These are phyloP conservation scores for Odontocerum albicorne DNA, from an alignment of 2,888 invertebrate genomes.

Conservation along the genomic window DNA sequence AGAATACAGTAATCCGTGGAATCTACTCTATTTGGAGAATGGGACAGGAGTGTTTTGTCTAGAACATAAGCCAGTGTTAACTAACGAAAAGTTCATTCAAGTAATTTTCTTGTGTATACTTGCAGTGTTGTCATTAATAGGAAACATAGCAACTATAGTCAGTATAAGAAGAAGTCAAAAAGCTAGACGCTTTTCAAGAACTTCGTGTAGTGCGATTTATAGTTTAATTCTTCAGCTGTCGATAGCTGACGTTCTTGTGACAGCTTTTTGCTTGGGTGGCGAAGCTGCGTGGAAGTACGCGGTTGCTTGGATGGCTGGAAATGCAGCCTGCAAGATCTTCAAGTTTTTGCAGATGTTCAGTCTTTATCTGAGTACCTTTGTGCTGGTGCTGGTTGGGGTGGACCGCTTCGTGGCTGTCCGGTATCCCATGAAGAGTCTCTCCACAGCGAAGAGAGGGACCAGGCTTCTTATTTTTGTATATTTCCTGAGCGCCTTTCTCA, in stretches of 20 bases:
- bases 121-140: constrained; percentile 72
- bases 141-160: constrained; percentile 75
- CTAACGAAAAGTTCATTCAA: constrained; percentile 63
- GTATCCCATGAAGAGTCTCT: constrained; percentile 74
- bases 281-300: constrained; percentile 81
- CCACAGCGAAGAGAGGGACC: constrained; percentile 67
- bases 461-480: constrained; percentile 71
- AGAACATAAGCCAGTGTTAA: constrained; percentile 70
- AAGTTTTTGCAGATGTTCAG: constrained; percentile 83
- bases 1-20: not conserved
- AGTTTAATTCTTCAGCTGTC: constrained; percentile 81
- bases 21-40: constrained; percentile 38
- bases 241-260: constrained; percentile 78
- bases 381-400: constrained; percentile 79
- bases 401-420: constrained; percentile 81
- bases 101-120: constrained; percentile 69
- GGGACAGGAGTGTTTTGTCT: constrained; percentile 51
- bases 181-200: constrained; percentile 57
- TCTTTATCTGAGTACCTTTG: constrained; percentile 79
- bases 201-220: constrained; percentile 72
- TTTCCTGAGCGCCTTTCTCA: constrained; percentile 71
- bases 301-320: constrained; percentile 80
- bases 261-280: constrained; percentile 77
- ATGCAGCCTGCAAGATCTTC: constrained; percentile 74
- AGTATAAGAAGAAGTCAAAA: constrained; percentile 70